Percentiles rank a stretch among this genome's conserved stretches.
These are phyloP conservation scores for human (Homo sapiens) DNA, from an alignment of 2,113 vertebrate species.

Conservation along the genomic window DNA sequence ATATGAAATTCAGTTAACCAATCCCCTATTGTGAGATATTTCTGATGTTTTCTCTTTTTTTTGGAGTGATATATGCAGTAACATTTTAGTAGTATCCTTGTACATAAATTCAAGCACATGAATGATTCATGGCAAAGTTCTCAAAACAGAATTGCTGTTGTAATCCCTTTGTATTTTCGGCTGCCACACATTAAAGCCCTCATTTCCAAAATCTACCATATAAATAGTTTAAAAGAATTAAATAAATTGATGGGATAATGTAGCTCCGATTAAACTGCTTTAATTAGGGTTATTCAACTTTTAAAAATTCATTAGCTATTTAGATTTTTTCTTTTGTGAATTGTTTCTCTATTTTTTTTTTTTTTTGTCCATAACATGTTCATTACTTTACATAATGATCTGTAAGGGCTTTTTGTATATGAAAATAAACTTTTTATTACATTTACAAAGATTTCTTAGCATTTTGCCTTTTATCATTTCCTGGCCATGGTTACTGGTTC, in stretches of 20 bases:
- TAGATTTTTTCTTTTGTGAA: slow-evolving; percentile 24
- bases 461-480: not conserved
- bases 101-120: not conserved
- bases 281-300: not conserved
- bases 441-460: slow-evolving; percentile 1
- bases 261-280: not conserved
- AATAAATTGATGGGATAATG: not conserved
- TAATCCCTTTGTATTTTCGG: not conserved
- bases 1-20: not conserved
- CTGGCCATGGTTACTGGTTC: not conserved
- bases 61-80: not conserved
- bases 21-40: not conserved
- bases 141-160: not conserved
- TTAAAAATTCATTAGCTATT: not conserved
- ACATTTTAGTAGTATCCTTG: not conserved
- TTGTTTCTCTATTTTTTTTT: not conserved
- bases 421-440: not conserved
- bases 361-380: not conserved
- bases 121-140: slow-evolving; percentile 10
- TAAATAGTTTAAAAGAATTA: slow-evolving; percentile 20
- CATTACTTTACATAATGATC: slow-evolving; percentile 28
- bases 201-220: slow-evolving; percentile 14
- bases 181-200: not conserved
- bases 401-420: not conserved
- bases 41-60: not conserved